Percentiles rank a stretch among this genome's conserved stretches.
Conservation (phyloP, 2,797 vertebrate species). For the Orientallactaga sibirica region DNA sequence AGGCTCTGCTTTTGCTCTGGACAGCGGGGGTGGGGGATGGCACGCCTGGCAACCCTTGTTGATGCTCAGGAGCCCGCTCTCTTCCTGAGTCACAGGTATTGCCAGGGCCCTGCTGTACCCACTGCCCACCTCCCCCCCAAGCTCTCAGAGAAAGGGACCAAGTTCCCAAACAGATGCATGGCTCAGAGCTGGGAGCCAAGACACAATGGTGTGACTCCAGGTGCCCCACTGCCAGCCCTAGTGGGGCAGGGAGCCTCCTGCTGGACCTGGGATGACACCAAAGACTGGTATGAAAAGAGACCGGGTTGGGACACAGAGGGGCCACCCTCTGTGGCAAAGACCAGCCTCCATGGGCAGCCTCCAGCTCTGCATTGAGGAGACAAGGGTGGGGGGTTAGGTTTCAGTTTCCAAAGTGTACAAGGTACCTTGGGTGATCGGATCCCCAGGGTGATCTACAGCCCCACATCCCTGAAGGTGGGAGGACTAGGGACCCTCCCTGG, state of each 20-base stretch:
- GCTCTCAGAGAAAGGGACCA: not conserved
- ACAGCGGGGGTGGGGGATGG: not conserved
- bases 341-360: not conserved
- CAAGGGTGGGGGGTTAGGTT: not conserved
- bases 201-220: not conserved
- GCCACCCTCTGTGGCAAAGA: not conserved
- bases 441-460: not conserved
- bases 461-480: not conserved
- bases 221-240: not conserved
- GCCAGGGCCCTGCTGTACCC: not conserved
- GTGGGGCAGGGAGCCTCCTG: not conserved
- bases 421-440: not conserved
- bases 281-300: not conserved
- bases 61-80: not conserved
- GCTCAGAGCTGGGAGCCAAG: not conserved
- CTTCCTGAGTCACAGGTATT: too few species aligned
- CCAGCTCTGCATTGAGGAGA: too few species aligned
- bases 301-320: too few species aligned
- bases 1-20: not conserved
- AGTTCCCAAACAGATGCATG: not conserved
- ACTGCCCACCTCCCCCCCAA: not conserved
- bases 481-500: too few species aligned
- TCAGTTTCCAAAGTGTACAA: not conserved
- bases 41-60: not conserved
- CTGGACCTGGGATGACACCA: not conserved